A percentile compares a stretch with the other conserved stretches of the same genome.
phyloP scores from a whole-genome alignment of 1,140 invertebrate species.

The Ctenoplectra terminalis region DNA sequence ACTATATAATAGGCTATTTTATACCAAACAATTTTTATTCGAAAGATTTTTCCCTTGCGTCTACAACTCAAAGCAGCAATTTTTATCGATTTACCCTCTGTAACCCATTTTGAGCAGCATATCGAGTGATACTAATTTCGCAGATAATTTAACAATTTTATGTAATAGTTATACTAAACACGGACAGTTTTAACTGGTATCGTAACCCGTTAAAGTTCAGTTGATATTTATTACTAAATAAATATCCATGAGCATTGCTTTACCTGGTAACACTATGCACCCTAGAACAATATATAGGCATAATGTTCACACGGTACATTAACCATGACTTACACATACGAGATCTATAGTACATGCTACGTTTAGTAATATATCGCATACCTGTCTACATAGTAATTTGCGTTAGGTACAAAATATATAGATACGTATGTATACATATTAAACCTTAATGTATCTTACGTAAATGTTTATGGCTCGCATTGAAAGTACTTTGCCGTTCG shows the following conservation, averaged over 20 bases:
- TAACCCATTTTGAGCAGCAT: too few relatives aligned
- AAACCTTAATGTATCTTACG: not conserved
- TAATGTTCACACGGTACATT: slow-evolving; percentile 42
- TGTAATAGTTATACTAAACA: not conserved
- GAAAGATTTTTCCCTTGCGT: too few relatives aligned
- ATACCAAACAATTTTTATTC: too few relatives aligned
- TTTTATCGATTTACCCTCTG: too few relatives aligned
- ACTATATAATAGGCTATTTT: too few relatives aligned
- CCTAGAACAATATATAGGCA: slow-evolving; percentile 4
- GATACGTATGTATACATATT: not conserved
- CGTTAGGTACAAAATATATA: slow-evolving; percentile 14
- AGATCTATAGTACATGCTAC: not conserved
- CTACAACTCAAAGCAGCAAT: too few relatives aligned
- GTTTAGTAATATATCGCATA: slow-evolving; percentile 1
- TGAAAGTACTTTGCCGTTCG: too few relatives aligned
- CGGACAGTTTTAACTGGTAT: not conserved
- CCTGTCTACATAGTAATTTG: slow-evolving; percentile 9
- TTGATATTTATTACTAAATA: slow-evolving; percentile 24
- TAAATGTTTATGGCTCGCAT: too few relatives aligned
- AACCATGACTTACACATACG: slow-evolving; percentile 34
- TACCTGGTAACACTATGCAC: slow-evolving; percentile 7
- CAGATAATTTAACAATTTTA: not conserved
- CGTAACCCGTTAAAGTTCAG: not conserved
- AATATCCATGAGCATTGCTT: slow-evolving; percentile 18
- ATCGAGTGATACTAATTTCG: not conserved